Conservation (phyloP, 2,113 vertebrate genomes). For the Ptyas mucosa region DNA sequence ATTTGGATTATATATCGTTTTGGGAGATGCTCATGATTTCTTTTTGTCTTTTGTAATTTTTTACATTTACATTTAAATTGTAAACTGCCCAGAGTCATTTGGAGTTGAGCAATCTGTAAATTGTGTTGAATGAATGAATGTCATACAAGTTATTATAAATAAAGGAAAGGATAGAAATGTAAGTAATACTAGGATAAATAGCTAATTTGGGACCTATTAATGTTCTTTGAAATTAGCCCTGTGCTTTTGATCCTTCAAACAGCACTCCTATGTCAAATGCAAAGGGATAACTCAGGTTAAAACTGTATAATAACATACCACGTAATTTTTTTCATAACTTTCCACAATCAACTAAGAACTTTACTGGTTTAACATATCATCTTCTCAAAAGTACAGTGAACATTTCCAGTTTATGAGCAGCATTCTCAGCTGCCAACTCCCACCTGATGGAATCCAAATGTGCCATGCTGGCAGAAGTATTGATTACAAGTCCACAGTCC, state of each 20-base stretch:
- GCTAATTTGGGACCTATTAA: conserved; percentile 10
- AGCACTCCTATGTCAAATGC: rapidly evolving
- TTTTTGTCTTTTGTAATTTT: neutral
- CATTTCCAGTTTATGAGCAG: neutral
- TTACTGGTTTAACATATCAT: neutral
- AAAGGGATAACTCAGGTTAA: neutral
- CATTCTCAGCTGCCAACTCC: neutral
- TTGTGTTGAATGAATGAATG: neutral
- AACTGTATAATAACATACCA: neutral
- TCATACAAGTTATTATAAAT: conserved; percentile 52
- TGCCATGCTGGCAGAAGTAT: neutral
- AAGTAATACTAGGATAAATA: neutral
- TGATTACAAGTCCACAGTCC: neutral
- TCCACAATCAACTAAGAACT: rapidly evolving
- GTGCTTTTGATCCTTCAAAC: rapidly evolving
- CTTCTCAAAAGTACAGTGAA: neutral
- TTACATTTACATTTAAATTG: neutral
- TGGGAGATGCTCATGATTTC: neutral
- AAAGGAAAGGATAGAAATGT: conserved; percentile 22
- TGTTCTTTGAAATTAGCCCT: neutral
- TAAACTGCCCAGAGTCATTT: neutral
- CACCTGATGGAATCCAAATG: neutral
- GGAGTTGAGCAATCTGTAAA: neutral
- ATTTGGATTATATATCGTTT: neutral
- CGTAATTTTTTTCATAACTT: neutral